Base-by-base conservation (phyloP, 1,140 invertebrate species). In the Solenopsis invicta region DNA sequence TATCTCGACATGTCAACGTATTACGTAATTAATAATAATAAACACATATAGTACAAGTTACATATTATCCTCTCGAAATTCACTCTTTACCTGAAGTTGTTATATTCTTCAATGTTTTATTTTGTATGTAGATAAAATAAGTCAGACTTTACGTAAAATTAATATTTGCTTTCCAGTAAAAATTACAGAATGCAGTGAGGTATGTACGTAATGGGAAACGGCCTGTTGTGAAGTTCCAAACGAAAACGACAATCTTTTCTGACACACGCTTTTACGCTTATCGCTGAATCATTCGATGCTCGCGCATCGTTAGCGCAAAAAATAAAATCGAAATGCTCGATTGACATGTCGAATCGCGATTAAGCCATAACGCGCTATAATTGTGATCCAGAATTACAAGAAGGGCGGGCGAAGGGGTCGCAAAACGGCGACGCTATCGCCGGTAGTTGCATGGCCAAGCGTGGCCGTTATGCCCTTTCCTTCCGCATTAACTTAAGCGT, bases 401-500 rank as follows among this genome's bases (percentile, higher is more conserved):
- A 77, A 50, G n/a, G n/a, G n/a, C n/a, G n/a, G n/a, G n/a, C n/a
- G n/a, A n/a, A n/a, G 18, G 29, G 52, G 41, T 34, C 29, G 29
- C 13, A 34, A 86, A 86, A 29, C 21, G 13, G n/a, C 41, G 75
- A 62, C 10, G 62, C 29, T n/a, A 80, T 67, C 21, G 64, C 29
- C 21, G 66, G 16, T 76, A 64, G 72, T 77, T 52, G 52, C 50
- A 34, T 59, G 9, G 62, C 50, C 34, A 24, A 41, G 37, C 66
- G 37, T 64, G n/a, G 37, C 29, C 41, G n/a, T 78, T 66, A 78
- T 59, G 21, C 74, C 45, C 80, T 86, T 89, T 84, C 45, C 80
- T 66, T 81, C 62, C 56, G 48, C 67, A 74, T 86, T 86, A 86
- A 86, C 52, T 69, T 77, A 88, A 84, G 37, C 52, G 62, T 48